Percentiles rank a stretch among this genome's conserved stretches.
Conservation (phyloP, 2,888 invertebrate genomes). For the Mythimna pallens region DNA sequence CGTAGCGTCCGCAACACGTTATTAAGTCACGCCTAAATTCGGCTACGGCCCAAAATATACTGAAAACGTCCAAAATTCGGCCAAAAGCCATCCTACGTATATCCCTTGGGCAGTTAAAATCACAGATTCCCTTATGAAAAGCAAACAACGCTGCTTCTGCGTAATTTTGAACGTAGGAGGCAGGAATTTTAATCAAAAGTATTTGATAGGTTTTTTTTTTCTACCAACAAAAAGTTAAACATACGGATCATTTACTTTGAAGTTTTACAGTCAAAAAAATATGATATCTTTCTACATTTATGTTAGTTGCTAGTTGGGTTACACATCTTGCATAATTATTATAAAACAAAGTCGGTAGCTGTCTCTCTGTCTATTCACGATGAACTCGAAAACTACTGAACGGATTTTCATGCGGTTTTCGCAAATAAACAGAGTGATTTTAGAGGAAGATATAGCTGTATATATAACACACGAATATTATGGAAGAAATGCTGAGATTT, state of each 20-base stretch:
- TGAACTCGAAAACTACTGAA: no score
- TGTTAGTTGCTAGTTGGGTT: no score
- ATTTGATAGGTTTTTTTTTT: background rate
- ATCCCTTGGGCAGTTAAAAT: constrained; percentile 72
- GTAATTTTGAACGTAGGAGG: constrained; percentile 38
- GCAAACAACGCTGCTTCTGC: constrained; percentile 65
- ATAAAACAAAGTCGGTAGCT: no score
- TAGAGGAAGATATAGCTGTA: no score
- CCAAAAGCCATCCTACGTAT: constrained; percentile 36
- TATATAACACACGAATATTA: no score
- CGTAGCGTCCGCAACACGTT: constrained; percentile 51
- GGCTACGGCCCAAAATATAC: constrained; percentile 48
- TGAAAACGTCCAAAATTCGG: constrained; percentile 48
- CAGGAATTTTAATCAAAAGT: constrained; percentile 23
- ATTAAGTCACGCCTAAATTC: constrained; percentile 63
- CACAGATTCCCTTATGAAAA: constrained; percentile 80
- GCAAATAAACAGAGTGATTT: no score
- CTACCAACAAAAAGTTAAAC: background rate
- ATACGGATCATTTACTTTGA: background rate
- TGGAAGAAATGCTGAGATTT: no score
- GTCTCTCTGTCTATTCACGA: no score
- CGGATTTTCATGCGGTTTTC: no score
- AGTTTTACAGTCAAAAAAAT: no score
- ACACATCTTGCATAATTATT: no score
- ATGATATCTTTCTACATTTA: no score